These are phyloP conservation scores for Nylanderia fulva DNA, from an alignment of 1,140 invertebrate genomes.

Conservation along the genomic window DNA sequence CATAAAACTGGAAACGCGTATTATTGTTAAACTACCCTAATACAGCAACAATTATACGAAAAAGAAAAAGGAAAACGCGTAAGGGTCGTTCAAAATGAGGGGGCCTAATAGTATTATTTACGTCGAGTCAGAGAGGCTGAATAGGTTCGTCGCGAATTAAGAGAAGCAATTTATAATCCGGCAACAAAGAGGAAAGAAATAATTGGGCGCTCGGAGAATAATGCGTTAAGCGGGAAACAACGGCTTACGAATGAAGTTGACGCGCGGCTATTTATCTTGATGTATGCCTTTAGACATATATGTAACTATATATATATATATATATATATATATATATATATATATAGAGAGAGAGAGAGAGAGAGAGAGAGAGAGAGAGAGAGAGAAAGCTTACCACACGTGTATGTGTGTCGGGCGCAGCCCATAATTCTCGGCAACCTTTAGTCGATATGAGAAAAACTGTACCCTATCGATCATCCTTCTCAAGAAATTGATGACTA, in stretches of 20 bases:
- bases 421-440: slow-evolving; percentile 52
- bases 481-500: slow-evolving; percentile 65
- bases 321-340: too few relatives aligned
- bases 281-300: slow-evolving; percentile 27
- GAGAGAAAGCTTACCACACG: background rate
- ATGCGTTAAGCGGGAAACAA: slow-evolving; percentile 11
- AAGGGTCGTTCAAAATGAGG: background rate
- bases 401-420: background rate
- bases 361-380: background rate
- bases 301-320: too few relatives aligned
- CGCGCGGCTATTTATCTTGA: slow-evolving; percentile 28
- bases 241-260: slow-evolving; percentile 21
- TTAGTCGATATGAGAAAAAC: slow-evolving; percentile 52
- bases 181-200: background rate
- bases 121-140: background rate
- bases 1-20: background rate
- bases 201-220: slow-evolving; percentile 5
- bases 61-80: background rate
- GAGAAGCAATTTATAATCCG: slow-evolving; percentile 42
- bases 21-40: slow-evolving; percentile 3
- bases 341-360: too few relatives aligned
- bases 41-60: background rate
- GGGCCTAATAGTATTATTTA: slow-evolving; percentile 20
- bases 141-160: slow-evolving; percentile 4
- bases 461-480: slow-evolving; percentile 64